phyloP scores from a whole-genome alignment of 2,888 invertebrate species.

The Cephus spinipes region DNA sequence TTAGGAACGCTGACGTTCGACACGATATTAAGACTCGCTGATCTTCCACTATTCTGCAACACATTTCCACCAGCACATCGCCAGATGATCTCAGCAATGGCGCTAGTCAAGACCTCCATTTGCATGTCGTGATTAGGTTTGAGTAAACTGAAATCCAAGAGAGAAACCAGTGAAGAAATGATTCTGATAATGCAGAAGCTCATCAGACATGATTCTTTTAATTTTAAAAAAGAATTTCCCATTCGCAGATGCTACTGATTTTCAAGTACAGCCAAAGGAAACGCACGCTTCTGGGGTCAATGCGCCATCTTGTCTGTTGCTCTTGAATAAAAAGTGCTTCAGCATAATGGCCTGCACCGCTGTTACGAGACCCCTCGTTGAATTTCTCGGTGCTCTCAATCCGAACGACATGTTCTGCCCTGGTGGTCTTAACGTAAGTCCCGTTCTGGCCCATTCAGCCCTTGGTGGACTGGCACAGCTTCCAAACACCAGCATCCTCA shows the following conservation, averaged over 20 bases:
- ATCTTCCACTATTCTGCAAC: conserved; percentile 69
- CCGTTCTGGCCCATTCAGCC: conserved; percentile 79
- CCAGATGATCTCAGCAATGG: conserved; percentile 80
- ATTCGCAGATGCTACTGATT: too few relatives aligned
- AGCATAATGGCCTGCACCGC: conserved; percentile 78
- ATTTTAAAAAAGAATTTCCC: too few relatives aligned
- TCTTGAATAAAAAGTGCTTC: conserved; percentile 75
- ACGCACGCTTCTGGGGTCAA: conserved; percentile 71
- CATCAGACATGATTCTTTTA: neutral
- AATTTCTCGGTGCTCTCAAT: conserved; percentile 75
- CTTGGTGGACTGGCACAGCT: conserved; percentile 77
- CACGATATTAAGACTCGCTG: conserved; percentile 38
- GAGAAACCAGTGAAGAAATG: neutral
- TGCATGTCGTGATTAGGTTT: conserved; percentile 77
- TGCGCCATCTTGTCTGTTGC: conserved; percentile 65
- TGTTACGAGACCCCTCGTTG: conserved; percentile 73
- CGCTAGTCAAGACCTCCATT: conserved; percentile 75
- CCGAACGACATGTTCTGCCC: conserved; percentile 74
- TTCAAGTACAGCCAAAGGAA: neutral
- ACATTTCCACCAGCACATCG: conserved; percentile 68
- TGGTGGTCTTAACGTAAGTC: conserved; percentile 73
- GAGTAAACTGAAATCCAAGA: conserved; percentile 69
- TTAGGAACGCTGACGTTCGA: conserved; percentile 48
- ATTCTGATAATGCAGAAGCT: neutral
- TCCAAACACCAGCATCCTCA: conserved; percentile 75